Conservation (phyloP, 35 echinoderm and acorn worm species). For the Ophioderma brevispina region DNA sequence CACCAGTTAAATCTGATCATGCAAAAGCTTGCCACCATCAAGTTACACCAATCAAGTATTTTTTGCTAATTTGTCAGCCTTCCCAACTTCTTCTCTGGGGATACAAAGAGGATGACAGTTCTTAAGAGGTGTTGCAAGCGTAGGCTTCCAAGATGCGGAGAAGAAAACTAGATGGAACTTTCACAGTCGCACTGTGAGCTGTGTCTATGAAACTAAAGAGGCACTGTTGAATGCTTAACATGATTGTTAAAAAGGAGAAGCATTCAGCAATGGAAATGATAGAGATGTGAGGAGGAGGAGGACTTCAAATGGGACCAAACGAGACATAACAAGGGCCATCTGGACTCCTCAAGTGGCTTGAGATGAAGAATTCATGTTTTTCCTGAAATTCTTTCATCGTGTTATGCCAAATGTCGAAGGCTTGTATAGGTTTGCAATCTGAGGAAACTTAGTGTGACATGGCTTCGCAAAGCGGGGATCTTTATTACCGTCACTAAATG, state of each 20-base stretch:
- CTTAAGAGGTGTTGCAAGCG: background rate
- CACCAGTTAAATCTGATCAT: background rate
- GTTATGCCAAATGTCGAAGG: background rate
- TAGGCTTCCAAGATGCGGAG: background rate
- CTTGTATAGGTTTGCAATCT: background rate
- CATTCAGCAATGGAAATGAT: too few relatives aligned
- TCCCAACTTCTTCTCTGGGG: background rate
- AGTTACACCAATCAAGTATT: background rate
- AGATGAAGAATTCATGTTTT: background rate
- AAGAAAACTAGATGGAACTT: constrained; percentile 3
- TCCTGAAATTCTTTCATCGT: background rate
- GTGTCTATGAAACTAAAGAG: background rate
- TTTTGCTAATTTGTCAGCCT: background rate
- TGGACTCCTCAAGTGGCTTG: background rate
- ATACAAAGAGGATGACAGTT: background rate
- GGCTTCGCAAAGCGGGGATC: too few relatives aligned
- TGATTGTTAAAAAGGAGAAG: too few relatives aligned
- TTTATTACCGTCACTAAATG: too few relatives aligned
- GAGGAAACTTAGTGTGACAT: background rate
- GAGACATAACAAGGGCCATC: background rate
- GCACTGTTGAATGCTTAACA: background rate
- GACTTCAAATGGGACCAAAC: background rate
- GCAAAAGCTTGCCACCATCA: background rate
- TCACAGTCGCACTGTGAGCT: background rate
- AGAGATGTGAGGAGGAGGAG: too few relatives aligned